phyloP scores from a whole-genome alignment of 2,113 vertebrate species.

The Nibea coibor region DNA sequence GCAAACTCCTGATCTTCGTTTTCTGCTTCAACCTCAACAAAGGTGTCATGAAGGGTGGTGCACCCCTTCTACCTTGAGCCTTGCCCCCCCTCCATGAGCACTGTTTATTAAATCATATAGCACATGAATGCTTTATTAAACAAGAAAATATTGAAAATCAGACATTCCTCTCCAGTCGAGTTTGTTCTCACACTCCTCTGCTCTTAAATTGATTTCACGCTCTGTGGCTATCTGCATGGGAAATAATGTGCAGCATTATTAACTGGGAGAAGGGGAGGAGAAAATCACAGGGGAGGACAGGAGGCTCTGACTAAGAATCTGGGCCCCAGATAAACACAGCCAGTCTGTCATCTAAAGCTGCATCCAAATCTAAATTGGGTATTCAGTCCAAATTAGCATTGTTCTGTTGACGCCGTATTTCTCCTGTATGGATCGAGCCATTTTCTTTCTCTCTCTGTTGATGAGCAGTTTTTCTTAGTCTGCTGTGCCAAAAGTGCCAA shows the following conservation, averaged over 20 bases:
- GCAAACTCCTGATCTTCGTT: conserved; percentile 14
- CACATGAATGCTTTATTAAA: conserved; percentile 73
- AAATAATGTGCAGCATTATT: conserved; percentile 79
- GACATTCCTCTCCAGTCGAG: conserved; percentile 70
- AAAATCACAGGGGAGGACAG: conserved; percentile 62
- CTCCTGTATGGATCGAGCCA: conserved; percentile 3
- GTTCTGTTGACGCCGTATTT: conserved; percentile 8
- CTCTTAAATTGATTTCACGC: conserved; percentile 82
- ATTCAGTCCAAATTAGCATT: conserved; percentile 50
- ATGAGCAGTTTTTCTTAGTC: conserved; percentile 2
- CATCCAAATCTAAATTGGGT: conserved; percentile 46
- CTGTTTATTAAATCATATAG: conserved; percentile 76
- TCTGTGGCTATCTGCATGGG: conserved; percentile 74
- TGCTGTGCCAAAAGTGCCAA: conserved; percentile 3
- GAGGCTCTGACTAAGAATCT: conserved; percentile 59
- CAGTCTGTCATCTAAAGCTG: conserved; percentile 51
- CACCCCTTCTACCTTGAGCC: conserved; percentile 22
- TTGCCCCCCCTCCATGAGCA: background rate
- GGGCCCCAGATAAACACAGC: conserved; percentile 37
- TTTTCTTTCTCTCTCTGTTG: conserved; percentile 4
- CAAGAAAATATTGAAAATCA: conserved; percentile 76
- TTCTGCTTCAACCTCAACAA: background rate
- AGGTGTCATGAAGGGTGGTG: conserved; percentile 18
- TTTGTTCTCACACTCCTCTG: conserved; percentile 76
- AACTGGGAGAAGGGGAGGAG: conserved; percentile 64